A percentile compares a stretch with the other conserved stretches of the same genome.
These are phyloP conservation scores for Oncopeltus fasciatus DNA, from an alignment of 1,140 invertebrate genomes.

Conservation along the genomic window DNA sequence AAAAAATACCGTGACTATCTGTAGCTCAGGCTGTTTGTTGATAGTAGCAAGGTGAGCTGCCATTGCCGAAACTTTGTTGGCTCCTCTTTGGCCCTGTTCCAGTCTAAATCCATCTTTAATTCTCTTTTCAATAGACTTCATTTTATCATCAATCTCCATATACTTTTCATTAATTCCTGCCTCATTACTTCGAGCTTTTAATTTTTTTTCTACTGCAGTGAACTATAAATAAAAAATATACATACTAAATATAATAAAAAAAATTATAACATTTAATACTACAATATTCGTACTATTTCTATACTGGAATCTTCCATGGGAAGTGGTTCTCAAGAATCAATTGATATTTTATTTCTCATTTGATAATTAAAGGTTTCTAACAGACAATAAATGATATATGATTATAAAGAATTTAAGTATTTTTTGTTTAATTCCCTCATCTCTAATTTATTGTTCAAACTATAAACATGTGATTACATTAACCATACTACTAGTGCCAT, in stretches of 20 bases:
- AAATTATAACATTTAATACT: background rate
- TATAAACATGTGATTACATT: too few relatives aligned
- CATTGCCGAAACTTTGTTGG: conserved; percentile 76
- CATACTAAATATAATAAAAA: background rate
- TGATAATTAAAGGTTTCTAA: too few relatives aligned
- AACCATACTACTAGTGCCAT: too few relatives aligned
- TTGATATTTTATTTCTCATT: too few relatives aligned
- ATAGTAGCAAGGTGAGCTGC: conserved; percentile 59
- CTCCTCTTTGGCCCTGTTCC: conserved; percentile 46
- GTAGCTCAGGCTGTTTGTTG: conserved; percentile 40
- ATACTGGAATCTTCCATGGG: background rate
- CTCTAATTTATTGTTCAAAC: too few relatives aligned
- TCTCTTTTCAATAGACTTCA: conserved; percentile 65
- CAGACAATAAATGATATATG: too few relatives aligned
- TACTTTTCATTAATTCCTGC: conserved; percentile 37
- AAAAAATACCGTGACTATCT: conserved; percentile 29
- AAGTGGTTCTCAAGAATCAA: too few relatives aligned
- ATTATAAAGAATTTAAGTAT: too few relatives aligned
- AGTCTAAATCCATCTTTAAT: conserved; percentile 60
- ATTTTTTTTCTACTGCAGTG: conserved; percentile 52
- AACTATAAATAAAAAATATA: conserved; percentile 39
- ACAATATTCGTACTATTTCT: conserved; percentile 13
- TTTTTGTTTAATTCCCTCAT: too few relatives aligned
- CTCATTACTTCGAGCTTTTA: conserved; percentile 20
- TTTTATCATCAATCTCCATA: conserved; percentile 61